phyloP scores from a whole-genome alignment of 2,888 invertebrate species.

The Dastarcus helophoroides region DNA sequence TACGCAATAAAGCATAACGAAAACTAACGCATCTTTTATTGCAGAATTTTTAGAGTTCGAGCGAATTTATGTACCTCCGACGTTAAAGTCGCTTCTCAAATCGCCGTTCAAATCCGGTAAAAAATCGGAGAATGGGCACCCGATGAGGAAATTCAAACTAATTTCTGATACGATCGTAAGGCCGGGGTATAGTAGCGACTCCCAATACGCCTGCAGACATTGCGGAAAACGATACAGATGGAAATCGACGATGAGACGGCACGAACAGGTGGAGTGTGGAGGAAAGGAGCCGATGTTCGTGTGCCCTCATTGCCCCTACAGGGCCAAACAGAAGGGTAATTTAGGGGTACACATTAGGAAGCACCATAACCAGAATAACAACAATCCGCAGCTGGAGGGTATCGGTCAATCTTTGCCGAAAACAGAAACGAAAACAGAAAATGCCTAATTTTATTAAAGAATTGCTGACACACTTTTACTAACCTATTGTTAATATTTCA shows the following conservation, averaged over 20 bases:
- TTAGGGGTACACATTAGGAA: slow-evolving; percentile 70
- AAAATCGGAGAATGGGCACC: slow-evolving; percentile 18
- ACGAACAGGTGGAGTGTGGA: slow-evolving; percentile 73
- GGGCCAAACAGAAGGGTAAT: slow-evolving; percentile 73
- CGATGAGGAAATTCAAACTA: slow-evolving; percentile 22
- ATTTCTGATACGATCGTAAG: slow-evolving; percentile 21
- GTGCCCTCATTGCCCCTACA: slow-evolving; percentile 69
- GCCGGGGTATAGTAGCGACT: slow-evolving; percentile 38
- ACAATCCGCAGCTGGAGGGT: too few relatives aligned
- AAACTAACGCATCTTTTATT: slow-evolving; percentile 11
- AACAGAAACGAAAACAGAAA: too few relatives aligned
- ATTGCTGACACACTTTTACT: too few relatives aligned
- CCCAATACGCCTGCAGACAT: slow-evolving; percentile 66
- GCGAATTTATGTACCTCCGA: slow-evolving; percentile 36
- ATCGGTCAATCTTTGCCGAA: too few relatives aligned
- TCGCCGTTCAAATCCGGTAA: slow-evolving; percentile 13
- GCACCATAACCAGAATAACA: slow-evolving; percentile 47
- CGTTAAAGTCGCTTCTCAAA: slow-evolving; percentile 20
- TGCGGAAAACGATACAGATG: slow-evolving; percentile 79
- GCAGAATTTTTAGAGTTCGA: slow-evolving; percentile 22
- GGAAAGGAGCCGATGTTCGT: slow-evolving; percentile 74
- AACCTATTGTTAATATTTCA: too few relatives aligned
- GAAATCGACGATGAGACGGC: slow-evolving; percentile 63
- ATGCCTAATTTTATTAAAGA: too few relatives aligned
- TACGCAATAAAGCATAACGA: too few relatives aligned